A percentile compares a stretch with the other conserved stretches of the same genome.
These are phyloP conservation scores for Umimayanthus kanabou DNA, from an alignment of 92 coral and sea anemone species.

Conservation along the genomic window DNA sequence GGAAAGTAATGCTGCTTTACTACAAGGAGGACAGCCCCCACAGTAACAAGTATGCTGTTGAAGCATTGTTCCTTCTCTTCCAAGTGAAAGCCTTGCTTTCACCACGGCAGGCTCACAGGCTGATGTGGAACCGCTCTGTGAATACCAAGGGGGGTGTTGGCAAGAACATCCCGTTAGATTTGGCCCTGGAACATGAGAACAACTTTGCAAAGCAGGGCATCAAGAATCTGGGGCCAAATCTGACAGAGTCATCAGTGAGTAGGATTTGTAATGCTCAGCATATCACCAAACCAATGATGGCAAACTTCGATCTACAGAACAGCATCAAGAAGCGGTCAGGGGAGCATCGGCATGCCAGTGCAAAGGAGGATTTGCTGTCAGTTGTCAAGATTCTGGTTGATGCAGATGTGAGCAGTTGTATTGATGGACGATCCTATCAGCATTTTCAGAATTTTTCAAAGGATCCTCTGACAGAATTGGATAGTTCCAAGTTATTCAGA, in stretches of 20 bases:
- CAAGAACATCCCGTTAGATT: conserved; percentile 45
- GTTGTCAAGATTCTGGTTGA: conserved; percentile 36
- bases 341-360: conserved; percentile 31
- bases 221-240: conserved; percentile 43
- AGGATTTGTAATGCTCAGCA: conserved; percentile 47
- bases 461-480: conserved; percentile 24
- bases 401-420: conserved; percentile 36
- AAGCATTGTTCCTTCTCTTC: conserved; percentile 36
- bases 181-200: conserved; percentile 46
- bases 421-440: conserved; percentile 41
- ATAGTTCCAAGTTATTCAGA: conserved; percentile 28
- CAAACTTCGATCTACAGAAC: conserved; percentile 9
- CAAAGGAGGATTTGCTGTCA: conserved; percentile 38
- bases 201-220: conserved; percentile 46
- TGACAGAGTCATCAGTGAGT: conserved; percentile 37
- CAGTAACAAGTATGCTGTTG: conserved; percentile 43
- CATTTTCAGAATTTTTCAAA: conserved; percentile 38
- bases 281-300: conserved; percentile 33
- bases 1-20: background rate
- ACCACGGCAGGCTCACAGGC: background rate
- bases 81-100: conserved; percentile 2
- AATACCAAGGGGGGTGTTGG: conserved; percentile 27
- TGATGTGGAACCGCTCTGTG: background rate
- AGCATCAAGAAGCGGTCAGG: conserved; percentile 36
- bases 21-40: conserved; percentile 23